Evolutionary conservation across 2,888 invertebrate species (phyloP), one percentile per base, ranked within the genome.

Genomic region (Philopedon plagiatum): DNA sequence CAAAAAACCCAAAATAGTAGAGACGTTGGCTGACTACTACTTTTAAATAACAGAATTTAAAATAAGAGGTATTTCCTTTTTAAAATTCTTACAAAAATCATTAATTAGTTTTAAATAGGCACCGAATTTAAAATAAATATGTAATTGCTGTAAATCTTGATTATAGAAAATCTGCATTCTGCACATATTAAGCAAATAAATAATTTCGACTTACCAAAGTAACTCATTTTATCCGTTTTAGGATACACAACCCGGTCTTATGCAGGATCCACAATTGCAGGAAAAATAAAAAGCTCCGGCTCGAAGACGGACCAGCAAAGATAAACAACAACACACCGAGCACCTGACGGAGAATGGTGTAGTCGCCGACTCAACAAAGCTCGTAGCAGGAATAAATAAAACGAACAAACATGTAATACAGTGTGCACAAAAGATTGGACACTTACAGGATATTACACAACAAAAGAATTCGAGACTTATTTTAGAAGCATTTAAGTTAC

Each of bases 261-360:
- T 44, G n/a, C n/a, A 32, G 51, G 23, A 54, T 8, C 7, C 15
- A 15, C 29, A 54, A 15, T 3, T 29, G 51, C 29, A 29, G 51
- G 15, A 54, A 51, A 49, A 51, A 13, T 26, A 7, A 26, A 26
- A 54, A 54, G 15, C 51, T 54, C 5, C 29, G 18, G 51, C 29
- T 29, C 9, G 15, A 54, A 54, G 51, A 54, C 51, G 51, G 51
- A 54, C 23, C 23, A 46, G 19, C 54, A 23, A 34, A 26, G 61
- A 65, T 21, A 66, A 71, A 60, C 65, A 72, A 67, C 72, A 71
- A 67, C 72, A 72, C 67, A 62, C 41, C 67, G 72, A 72, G 41
- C 66, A 72, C 62, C 72, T 67, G 67, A 46, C 37, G 49, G 58
- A 56, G 72, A 72, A 67, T 72, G 67, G 60, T 51, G 39, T 58